These are phyloP conservation scores for Mizuhopecten yessoensis DNA, from an alignment of 1,140 invertebrate genomes.

Conservation along the genomic window DNA sequence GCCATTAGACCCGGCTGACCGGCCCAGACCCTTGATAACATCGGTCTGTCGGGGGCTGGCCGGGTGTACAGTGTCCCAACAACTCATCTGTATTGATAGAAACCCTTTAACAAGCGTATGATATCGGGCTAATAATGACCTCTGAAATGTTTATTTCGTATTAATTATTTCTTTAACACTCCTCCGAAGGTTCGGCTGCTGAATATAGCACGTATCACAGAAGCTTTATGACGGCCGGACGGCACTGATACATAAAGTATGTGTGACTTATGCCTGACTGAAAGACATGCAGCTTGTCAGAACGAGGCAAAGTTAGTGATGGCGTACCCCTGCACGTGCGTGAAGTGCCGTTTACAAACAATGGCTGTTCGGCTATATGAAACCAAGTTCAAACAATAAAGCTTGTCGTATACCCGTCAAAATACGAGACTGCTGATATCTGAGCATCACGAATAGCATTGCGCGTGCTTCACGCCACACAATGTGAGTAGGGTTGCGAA, in stretches of 20 bases:
- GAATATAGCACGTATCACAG: not conserved
- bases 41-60: conserved; percentile 19
- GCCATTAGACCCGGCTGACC: conserved; percentile 29
- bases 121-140: conserved; percentile 33
- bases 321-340: conserved; percentile 18
- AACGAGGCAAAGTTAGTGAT: conserved; percentile 33
- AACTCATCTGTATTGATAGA: conserved; percentile 17
- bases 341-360: conserved; percentile 28
- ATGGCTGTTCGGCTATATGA: conserved; percentile 33
- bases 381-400: conserved; percentile 39
- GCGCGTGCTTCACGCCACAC: conserved; percentile 18
- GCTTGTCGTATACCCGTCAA: not conserved
- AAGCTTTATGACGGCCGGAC: not conserved
- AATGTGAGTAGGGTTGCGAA: not conserved
- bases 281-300: conserved; percentile 26
- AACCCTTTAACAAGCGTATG: conserved; percentile 38
- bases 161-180: conserved; percentile 40
- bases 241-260: not conserved
- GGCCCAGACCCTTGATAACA: not conserved
- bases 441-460: not conserved
- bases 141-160: conserved; percentile 27
- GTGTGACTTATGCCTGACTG: not conserved
- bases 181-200: conserved; percentile 23
- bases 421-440: conserved; percentile 16
- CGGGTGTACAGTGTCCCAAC: conserved; percentile 8